These are phyloP conservation scores for Habroteleia sp. DNA, from an alignment of 2,888 invertebrate genomes.

Conservation along the genomic window DNA sequence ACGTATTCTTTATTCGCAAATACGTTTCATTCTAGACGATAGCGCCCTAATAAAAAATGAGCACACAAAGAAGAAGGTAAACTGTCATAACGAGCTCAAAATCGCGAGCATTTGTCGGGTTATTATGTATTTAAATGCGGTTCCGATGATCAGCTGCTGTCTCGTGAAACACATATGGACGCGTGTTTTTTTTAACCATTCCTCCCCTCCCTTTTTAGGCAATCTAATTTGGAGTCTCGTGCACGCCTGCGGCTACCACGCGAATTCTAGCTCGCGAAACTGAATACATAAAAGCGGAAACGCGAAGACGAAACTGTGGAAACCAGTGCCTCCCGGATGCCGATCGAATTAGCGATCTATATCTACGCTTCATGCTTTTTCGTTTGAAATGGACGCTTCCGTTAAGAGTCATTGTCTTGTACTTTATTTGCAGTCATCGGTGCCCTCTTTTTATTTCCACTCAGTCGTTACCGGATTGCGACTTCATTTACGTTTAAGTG, in stretches of 20 bases:
- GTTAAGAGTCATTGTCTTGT: conserved; percentile 50
- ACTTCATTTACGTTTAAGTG: conserved; percentile 48
- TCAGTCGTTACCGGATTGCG: conserved; percentile 52
- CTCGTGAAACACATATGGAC: conserved; percentile 43
- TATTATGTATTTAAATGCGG: conserved; percentile 75
- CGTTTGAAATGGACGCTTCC: conserved; percentile 56
- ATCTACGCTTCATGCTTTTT: conserved; percentile 60
- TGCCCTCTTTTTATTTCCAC: conserved; percentile 49
- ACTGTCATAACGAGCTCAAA: conserved; percentile 66
- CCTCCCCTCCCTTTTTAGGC: conserved; percentile 62
- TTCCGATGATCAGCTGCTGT: conserved; percentile 78
- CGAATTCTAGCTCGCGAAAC: conserved; percentile 61
- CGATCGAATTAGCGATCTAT: conserved; percentile 63
- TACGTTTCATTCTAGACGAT: too few relatives aligned
- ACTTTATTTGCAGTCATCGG: conserved; percentile 47
- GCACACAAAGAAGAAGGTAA: not conserved
- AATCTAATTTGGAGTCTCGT: conserved; percentile 58
- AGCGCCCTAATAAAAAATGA: too few relatives aligned
- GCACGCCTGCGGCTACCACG: conserved; percentile 69
- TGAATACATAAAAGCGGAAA: conserved; percentile 54
- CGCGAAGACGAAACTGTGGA: conserved; percentile 60
- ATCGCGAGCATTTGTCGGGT: conserved; percentile 72
- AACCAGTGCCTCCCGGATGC: conserved; percentile 64
- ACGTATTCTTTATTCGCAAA: too few relatives aligned
- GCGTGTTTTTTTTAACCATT: conserved; percentile 4